A percentile compares a stretch with the other conserved stretches of the same genome.
phyloP scores from a whole-genome alignment of 2,113 vertebrate genomes.

The Gallinago media region DNA sequence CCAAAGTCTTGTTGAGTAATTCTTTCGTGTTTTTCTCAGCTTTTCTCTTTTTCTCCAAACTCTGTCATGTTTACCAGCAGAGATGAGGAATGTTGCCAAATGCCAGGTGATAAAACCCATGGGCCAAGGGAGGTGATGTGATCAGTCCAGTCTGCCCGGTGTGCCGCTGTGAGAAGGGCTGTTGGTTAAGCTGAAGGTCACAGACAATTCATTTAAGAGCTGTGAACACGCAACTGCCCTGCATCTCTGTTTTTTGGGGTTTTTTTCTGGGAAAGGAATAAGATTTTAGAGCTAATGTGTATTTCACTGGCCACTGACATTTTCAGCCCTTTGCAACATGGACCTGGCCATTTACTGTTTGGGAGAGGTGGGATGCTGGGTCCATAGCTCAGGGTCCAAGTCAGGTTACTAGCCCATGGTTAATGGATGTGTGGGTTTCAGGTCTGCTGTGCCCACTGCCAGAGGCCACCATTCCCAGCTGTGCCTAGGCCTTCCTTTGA shows the following conservation, averaged over 20 bases:
- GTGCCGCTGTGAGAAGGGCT: neutral
- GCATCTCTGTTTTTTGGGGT: neutral
- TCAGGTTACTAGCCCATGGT: neutral
- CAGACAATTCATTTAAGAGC: rapidly evolving
- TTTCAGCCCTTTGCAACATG: neutral
- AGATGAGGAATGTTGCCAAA: neutral
- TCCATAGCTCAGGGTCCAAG: neutral
- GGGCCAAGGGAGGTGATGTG: neutral
- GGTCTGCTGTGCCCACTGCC: neutral
- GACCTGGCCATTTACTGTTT: neutral
- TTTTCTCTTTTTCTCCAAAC: neutral
- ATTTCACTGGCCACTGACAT: neutral
- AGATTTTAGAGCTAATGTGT: neutral
- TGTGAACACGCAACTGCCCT: neutral
- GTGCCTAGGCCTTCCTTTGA: neutral
- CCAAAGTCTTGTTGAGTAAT: neutral
- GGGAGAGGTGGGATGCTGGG: neutral
- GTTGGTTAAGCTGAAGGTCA: neutral
- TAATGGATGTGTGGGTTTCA: neutral
- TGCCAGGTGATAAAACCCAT: neutral
- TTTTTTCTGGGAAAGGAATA: neutral
- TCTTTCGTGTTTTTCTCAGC: neutral
- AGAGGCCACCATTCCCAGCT: neutral
- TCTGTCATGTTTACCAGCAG: neutral
- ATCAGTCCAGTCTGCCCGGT: neutral